Evolutionary conservation across 2,797 vertebrate species (phyloP), one percentile per base, ranked within the genome.

Genomic region (Argentina silus): DNA sequence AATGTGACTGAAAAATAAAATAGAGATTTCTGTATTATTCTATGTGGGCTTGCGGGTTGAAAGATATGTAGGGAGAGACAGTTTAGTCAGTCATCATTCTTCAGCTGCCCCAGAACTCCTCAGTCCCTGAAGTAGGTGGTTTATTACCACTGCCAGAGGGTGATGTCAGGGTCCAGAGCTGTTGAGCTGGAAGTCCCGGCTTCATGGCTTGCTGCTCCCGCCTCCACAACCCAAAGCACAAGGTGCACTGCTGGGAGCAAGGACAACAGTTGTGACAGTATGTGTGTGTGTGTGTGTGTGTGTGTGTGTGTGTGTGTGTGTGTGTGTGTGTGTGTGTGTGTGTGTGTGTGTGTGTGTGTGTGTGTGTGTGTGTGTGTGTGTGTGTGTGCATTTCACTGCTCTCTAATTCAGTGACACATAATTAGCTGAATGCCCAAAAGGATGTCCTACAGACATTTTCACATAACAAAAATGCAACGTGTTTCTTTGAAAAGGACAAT

Each of bases 191-290:
- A 86, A 83, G 86, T 83, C 82, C 81, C 76, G 10, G 79, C 82
- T 83, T 89, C 86, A 87, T 71, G 79, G 81, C 83, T 84, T 88
- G 87, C 84, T 90, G 87, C 87, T 72, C 72, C 79, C 79, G 90
- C 89, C 87, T 86, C 76, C 76, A 78, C 72, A 70, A 87, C 86
- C 82, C 76, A 60, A 77, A 83, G 82, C 70, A 70, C 70, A 70
- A 72, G 71, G 71, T 73, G 70, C 77, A 77, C 81, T 71, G 83
- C 85, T 88, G 48, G 27, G 0, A 85, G 88, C 87, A 89, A 92
- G 87, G 87, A 84, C 89, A 87, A 76, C 60, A 68, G 62, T 75
- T 71, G 83, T n/a, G 74, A 48, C 43, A 3, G 74, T 36, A 42
- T 36, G 27, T 69, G 61, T 23, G 27, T 65, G 50, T 17, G 51